These are phyloP conservation scores for Pomatostomus ruficeps DNA, from an alignment of 2,113 vertebrate species.

Conservation along the genomic window DNA sequence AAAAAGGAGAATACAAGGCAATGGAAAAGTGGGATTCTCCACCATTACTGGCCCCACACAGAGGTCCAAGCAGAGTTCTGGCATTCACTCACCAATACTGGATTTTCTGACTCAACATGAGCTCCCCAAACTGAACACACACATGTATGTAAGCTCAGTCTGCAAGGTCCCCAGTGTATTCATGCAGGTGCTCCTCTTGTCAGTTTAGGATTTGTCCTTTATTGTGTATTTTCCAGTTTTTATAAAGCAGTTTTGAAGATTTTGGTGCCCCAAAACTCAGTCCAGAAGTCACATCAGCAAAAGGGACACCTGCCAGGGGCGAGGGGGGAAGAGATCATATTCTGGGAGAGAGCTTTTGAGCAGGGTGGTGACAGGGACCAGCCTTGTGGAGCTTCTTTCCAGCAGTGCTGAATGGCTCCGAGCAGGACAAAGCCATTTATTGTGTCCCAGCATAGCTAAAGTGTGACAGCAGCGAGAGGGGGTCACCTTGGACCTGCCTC, in stretches of 20 bases:
- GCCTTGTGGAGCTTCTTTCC: background rate
- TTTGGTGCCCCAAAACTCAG: background rate
- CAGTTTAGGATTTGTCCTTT: background rate
- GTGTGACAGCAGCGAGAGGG: background rate
- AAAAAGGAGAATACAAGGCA: background rate
- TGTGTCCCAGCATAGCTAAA: background rate
- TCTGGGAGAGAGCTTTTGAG: background rate
- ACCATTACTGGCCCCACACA: background rate
- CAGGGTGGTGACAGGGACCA: background rate
- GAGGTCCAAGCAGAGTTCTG: background rate
- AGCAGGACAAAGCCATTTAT: background rate
- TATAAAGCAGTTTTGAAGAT: background rate
- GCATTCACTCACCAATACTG: background rate
- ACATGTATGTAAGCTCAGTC: background rate
- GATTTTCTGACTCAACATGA: background rate
- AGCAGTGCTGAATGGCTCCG: background rate
- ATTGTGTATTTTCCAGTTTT: background rate
- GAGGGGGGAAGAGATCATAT: background rate
- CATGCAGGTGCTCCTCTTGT: background rate
- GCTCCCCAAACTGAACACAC: background rate
- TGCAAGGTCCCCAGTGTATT: background rate
- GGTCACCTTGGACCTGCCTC: background rate
- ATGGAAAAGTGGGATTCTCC: background rate
- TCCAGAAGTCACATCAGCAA: background rate
- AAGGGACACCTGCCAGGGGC: background rate